phyloP scores from a whole-genome alignment of 2,888 invertebrate species.

The Isoperla grammatica region DNA sequence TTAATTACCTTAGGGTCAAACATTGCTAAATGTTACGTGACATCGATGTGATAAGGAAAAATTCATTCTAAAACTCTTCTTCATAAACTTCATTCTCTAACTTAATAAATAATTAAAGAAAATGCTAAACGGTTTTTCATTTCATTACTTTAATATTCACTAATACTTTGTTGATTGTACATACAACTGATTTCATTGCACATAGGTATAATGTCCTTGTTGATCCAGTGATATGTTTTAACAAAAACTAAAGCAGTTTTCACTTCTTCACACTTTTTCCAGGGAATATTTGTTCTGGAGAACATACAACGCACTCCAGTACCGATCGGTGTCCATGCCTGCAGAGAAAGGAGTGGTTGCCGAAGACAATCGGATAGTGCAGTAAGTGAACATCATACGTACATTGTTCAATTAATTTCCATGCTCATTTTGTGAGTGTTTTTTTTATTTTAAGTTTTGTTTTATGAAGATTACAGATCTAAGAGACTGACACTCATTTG shows the following conservation, averaged over 20 bases:
- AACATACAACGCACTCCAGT: slow-evolving; percentile 78
- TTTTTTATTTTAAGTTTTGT: too few relatives aligned
- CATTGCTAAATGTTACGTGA: too few relatives aligned
- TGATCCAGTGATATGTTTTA: too few relatives aligned
- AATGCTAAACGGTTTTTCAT: neutral
- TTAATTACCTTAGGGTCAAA: too few relatives aligned
- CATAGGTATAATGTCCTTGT: too few relatives aligned
- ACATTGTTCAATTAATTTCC: slow-evolving; percentile 1
- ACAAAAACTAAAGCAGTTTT: too few relatives aligned
- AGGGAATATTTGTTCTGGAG: slow-evolving; percentile 82
- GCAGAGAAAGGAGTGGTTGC: slow-evolving; percentile 58
- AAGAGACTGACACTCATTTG: slow-evolving; percentile 9
- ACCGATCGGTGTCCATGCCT: slow-evolving; percentile 77
- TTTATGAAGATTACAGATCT: neutral
- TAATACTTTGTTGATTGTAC: too few relatives aligned
- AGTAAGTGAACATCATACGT: slow-evolving; percentile 54
- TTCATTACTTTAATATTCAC: neutral
- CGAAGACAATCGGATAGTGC: slow-evolving; percentile 67
- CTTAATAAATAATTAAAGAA: neutral
- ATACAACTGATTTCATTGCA: too few relatives aligned
- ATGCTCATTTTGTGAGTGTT: too few relatives aligned
- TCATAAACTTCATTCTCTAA: neutral
- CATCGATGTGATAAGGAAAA: too few relatives aligned
- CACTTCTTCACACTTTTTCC: slow-evolving; percentile 43
- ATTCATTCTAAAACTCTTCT: too few relatives aligned